phyloP scores from a whole-genome alignment of 2,797 vertebrate genomes.

The Alfaro cultratus region DNA sequence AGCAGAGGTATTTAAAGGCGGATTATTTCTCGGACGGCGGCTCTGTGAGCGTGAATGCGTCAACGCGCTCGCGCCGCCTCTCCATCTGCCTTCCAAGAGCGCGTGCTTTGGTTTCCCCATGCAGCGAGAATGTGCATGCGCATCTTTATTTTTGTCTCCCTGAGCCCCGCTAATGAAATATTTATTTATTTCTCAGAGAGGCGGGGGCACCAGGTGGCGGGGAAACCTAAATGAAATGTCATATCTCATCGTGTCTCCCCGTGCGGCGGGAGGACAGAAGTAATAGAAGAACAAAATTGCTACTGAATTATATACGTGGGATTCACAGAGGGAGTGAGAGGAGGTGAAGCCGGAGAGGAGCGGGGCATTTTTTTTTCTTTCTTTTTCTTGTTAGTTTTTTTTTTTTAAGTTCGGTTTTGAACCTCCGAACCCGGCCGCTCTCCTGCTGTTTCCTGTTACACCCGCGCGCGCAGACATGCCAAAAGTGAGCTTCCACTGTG shows the following conservation, averaged over 20 bases:
- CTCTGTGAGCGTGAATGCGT: constrained; percentile 53
- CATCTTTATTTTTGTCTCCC: constrained; percentile 70
- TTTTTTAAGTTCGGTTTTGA: constrained; percentile 8
- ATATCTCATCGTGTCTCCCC: constrained; percentile 77
- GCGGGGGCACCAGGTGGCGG: constrained; percentile 66
- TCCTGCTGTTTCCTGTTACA: constrained; percentile 19
- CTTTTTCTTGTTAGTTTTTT: too few species aligned
- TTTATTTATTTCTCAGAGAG: constrained; percentile 89
- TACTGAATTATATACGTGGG: constrained; percentile 72
- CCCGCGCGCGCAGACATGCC: not conserved
- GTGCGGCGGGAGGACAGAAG: constrained; percentile 54
- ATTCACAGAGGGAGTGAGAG: constrained; percentile 70
- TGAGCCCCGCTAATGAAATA: constrained; percentile 82
- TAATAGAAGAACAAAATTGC: constrained; percentile 65
- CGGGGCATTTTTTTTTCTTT: not conserved
- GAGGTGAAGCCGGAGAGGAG: constrained; percentile 1
- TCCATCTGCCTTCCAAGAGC: not conserved
- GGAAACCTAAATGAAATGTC: constrained; percentile 79
- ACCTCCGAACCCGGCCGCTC: constrained; percentile 34
- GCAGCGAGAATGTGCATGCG: constrained; percentile 6
- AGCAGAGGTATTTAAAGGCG: constrained; percentile 11
- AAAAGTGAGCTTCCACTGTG: constrained; percentile 28
- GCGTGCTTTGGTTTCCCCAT: constrained; percentile 21
- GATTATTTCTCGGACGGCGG: constrained; percentile 39
- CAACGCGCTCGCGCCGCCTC: constrained; percentile 46